Evolutionary conservation across 2,797 vertebrate species (phyloP).

Genomic region (Manis crassicaudata): DNA sequence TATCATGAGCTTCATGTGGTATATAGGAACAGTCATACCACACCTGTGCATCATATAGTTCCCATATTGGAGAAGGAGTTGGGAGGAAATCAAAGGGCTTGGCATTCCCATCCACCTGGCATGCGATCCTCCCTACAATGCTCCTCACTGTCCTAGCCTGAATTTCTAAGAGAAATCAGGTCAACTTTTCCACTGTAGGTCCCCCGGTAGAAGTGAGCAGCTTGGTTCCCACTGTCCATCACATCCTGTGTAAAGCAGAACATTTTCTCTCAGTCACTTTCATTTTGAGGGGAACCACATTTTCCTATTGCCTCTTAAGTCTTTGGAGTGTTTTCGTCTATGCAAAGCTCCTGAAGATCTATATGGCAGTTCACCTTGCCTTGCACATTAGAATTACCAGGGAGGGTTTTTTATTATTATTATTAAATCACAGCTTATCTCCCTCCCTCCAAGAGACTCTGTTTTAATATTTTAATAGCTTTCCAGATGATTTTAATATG

Average conservation of each 20-base stretch:
- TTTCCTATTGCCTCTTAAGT: not conserved
- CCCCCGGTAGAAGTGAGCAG: not conserved
- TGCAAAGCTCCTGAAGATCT: not conserved
- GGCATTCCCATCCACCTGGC: not conserved
- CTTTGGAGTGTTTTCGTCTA: not conserved
- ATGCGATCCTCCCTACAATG: not conserved
- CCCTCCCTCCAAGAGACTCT: not conserved
- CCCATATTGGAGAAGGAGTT: not conserved
- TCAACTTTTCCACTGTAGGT: not conserved
- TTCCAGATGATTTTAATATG: constrained; percentile 1
- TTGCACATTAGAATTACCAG: not conserved
- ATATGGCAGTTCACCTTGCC: not conserved
- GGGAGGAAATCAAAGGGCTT: not conserved
- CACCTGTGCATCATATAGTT: not conserved
- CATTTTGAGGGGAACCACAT: not conserved
- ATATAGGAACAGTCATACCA: not conserved
- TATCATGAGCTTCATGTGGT: not conserved
- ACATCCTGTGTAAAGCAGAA: not conserved
- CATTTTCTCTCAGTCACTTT: not conserved
- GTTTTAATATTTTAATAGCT: not conserved
- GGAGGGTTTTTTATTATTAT: not conserved
- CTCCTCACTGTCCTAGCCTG: not conserved
- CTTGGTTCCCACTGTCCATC: not conserved
- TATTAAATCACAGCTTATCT: not conserved
- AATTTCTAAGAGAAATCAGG: constrained; percentile 3